Percentiles rank a stretch among this genome's conserved stretches.
Evolutionary conservation across 2,113 vertebrate genomes (phyloP).

Genomic region (Thalassoma bifasciatum): DNA sequence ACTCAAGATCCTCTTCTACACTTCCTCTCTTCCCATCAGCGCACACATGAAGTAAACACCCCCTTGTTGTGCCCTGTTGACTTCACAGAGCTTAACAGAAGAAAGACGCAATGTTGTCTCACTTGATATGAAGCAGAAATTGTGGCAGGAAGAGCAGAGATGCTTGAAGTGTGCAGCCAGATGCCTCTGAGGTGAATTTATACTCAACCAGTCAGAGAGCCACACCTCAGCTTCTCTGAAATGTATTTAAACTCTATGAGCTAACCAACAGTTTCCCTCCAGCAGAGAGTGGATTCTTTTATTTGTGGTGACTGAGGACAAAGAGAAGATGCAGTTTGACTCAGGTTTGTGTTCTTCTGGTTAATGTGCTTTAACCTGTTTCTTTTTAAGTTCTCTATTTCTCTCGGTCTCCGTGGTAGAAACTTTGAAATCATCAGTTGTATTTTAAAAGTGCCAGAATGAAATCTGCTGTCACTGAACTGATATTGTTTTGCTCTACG

Average conservation of each 20-base stretch:
- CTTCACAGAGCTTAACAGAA: background rate
- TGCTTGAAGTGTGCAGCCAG: background rate
- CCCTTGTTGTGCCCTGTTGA: background rate
- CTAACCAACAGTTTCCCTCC: background rate
- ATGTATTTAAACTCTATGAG: background rate
- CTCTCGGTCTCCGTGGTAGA: background rate
- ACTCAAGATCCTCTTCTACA: background rate
- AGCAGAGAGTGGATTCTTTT: background rate
- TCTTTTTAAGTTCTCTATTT: background rate
- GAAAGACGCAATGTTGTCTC: fast-evolving
- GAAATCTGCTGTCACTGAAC: background rate
- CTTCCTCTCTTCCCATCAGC: slow-evolving; percentile 39
- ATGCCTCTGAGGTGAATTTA: background rate
- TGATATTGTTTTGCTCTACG: background rate
- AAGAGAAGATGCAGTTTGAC: background rate
- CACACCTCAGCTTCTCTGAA: slow-evolving; percentile 26
- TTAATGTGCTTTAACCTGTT: background rate
- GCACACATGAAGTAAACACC: background rate
- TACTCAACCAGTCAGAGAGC: background rate
- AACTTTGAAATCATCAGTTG: background rate
- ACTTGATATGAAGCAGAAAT: background rate
- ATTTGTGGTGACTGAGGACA: background rate
- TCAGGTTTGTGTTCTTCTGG: slow-evolving; percentile 48
- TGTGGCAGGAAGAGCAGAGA: background rate
- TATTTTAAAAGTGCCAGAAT: background rate